Evolutionary conservation across 2,888 invertebrate genomes (phyloP).

Genomic region (Oasisia sp.): DNA sequence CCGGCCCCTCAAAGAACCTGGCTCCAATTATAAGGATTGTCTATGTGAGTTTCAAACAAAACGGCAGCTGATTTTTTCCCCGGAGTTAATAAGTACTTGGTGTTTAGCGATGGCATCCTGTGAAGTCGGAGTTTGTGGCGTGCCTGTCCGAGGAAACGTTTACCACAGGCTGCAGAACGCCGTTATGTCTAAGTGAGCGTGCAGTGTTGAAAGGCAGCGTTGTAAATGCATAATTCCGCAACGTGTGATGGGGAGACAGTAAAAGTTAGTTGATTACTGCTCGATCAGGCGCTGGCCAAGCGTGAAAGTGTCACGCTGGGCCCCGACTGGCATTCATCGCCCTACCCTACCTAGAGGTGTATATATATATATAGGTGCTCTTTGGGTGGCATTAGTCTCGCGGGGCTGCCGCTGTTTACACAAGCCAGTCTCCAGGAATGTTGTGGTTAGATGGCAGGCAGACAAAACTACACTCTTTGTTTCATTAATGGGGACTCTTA

Average conservation of each 20-base stretch:
- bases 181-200: neutral
- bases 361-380: constrained; percentile 6
- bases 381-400: constrained; percentile 7
- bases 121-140: neutral
- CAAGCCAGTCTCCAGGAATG: neutral
- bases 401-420: neutral
- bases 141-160: neutral
- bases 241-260: neutral
- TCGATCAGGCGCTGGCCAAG: neutral
- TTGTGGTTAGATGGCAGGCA: neutral
- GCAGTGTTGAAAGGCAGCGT: neutral
- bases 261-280: constrained; percentile 12
- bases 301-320: neutral
- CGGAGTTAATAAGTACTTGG: neutral
- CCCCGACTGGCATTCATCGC: neutral
- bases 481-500: neutral
- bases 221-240: neutral
- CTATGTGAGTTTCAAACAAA: neutral
- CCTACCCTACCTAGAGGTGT: neutral
- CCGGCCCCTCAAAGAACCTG: neutral
- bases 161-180: neutral
- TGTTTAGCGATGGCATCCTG: neutral
- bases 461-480: neutral
- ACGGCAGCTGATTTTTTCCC: neutral
- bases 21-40: neutral